Evolutionary conservation across 2,113 vertebrate species (phyloP).

Genomic region (Syrrhaptes paradoxus): DNA sequence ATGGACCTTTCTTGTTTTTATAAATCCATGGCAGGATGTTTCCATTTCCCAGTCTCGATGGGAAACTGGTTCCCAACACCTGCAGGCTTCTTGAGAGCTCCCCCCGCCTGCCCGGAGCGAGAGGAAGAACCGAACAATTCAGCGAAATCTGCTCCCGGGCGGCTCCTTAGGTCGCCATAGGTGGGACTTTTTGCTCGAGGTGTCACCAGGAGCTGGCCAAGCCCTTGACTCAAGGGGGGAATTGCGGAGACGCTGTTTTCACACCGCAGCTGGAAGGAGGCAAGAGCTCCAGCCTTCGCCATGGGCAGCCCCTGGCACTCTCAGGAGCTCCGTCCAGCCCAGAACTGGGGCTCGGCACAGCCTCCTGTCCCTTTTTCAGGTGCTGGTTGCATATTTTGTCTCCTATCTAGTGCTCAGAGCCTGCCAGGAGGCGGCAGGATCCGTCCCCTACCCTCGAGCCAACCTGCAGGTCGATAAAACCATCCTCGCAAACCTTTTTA

Average conservation of each 20-base stretch:
- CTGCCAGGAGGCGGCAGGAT: neutral
- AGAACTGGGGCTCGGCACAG: neutral
- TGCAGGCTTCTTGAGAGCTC: neutral
- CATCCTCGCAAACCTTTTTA: neutral
- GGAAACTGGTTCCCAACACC: rapidly evolving
- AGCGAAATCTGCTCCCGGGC: neutral
- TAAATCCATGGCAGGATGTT: neutral
- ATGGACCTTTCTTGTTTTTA: too few species aligned
- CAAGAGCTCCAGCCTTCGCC: neutral
- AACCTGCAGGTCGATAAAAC: neutral
- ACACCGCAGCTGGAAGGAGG: neutral
- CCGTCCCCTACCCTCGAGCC: neutral
- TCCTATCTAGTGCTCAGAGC: neutral
- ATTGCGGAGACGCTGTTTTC: neutral
- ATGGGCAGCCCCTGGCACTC: neutral
- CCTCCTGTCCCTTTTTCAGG: neutral
- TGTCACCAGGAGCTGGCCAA: neutral
- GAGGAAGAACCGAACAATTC: neutral
- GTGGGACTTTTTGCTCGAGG: rapidly evolving
- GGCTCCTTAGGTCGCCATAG: neutral
- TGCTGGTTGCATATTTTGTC: neutral
- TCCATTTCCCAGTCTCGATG: neutral
- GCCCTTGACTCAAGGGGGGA: neutral
- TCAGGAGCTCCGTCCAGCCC: neutral
- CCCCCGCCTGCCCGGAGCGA: neutral